A percentile compares a stretch with the other conserved stretches of the same genome.
phyloP scores from a whole-genome alignment of 2,113 vertebrate species.

The Eolophus roseicapilla region DNA sequence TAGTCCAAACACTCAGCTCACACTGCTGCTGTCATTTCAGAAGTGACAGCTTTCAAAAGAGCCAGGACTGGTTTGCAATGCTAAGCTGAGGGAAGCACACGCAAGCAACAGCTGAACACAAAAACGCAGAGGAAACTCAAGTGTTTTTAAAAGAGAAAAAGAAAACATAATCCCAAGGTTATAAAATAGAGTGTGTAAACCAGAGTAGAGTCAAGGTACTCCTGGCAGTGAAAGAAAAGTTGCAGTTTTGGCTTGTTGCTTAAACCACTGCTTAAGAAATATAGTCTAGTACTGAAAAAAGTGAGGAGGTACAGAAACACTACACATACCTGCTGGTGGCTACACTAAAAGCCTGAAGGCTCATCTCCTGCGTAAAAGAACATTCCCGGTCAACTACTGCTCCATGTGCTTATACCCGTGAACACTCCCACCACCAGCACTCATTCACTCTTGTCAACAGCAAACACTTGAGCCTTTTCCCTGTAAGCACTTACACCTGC shows the following conservation, averaged over 20 bases:
- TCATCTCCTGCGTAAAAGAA: neutral
- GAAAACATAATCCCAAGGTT: neutral
- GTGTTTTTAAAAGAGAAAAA: neutral
- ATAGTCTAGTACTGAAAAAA: neutral
- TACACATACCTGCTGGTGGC: conserved; percentile 20
- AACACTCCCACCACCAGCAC: neutral
- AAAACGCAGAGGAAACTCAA: conserved; percentile 1
- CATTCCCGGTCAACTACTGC: neutral
- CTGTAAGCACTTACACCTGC: neutral
- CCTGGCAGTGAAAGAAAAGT: neutral
- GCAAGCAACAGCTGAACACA: neutral
- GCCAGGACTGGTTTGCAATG: conserved; percentile 9
- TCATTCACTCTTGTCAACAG: neutral
- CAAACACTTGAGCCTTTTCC: neutral
- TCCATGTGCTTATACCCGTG: neutral
- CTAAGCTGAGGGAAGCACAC: conserved; percentile 13
- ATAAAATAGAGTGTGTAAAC: neutral
- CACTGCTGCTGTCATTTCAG: neutral
- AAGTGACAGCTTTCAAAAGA: neutral
- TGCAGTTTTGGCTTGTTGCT: neutral
- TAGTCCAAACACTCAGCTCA: neutral
- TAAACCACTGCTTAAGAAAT: neutral
- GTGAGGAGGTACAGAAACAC: neutral
- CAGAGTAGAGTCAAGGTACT: neutral
- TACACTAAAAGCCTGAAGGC: neutral